Conservation (phyloP, 2,888 invertebrate genomes). For the Tetanocera ferruginea region DNA sequence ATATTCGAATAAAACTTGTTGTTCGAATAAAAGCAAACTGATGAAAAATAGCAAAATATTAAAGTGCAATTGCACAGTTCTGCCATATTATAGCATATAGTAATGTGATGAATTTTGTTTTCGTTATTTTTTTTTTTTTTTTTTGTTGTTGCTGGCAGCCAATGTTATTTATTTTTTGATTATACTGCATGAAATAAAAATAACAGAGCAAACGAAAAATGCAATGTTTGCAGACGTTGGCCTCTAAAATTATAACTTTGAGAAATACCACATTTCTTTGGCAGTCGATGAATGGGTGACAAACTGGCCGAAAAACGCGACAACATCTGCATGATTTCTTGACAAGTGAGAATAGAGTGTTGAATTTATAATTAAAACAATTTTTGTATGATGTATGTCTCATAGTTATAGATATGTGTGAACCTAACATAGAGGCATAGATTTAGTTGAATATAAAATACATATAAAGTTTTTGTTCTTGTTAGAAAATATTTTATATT, state of each 20-base stretch:
- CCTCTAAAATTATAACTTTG: conserved; percentile 44
- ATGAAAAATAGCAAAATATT: not conserved
- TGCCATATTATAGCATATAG: not conserved
- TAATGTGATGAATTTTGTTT: not conserved
- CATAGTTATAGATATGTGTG: too few species aligned
- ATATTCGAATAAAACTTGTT: too few species aligned
- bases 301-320: conserved; percentile 6
- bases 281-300: not conserved
- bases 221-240: conserved; percentile 49
- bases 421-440: conserved; percentile 31
- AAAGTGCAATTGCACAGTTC: not conserved
- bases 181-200: not conserved
- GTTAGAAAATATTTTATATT: too few species aligned
- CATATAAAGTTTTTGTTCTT: too few species aligned
- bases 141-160: not conserved
- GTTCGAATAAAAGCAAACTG: not conserved
- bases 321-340: not conserved
- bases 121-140: not conserved
- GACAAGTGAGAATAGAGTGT: too few species aligned
- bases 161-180: not conserved
- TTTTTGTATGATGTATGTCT: not conserved
- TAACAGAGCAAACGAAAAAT: conserved; percentile 34
- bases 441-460: too few species aligned
- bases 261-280: not conserved
- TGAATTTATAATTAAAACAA: not conserved